Conservation (phyloP, 92 coral and sea anemone genomes). For the Porites cylindrica region DNA sequence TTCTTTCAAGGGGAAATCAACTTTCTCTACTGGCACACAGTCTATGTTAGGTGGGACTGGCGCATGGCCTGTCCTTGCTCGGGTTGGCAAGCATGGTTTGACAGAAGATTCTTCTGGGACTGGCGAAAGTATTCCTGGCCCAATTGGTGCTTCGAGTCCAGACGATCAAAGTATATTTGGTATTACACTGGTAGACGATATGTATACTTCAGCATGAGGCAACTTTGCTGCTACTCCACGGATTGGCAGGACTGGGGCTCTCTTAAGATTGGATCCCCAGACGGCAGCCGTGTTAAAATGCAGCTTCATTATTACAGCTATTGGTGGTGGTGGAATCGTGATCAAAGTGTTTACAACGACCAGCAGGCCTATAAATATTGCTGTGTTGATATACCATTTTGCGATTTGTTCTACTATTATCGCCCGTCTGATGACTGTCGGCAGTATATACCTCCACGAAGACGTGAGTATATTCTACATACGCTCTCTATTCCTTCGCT, state of each 20-base stretch:
- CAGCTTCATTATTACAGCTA: not conserved
- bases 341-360: conserved; percentile 29
- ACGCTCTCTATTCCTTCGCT: no score
- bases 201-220: not conserved
- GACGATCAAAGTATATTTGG: not conserved
- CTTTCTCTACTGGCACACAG: not conserved
- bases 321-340: not conserved
- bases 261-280: conserved; percentile 42
- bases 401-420: conserved; percentile 46
- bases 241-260: conserved; percentile 37
- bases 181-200: not conserved
- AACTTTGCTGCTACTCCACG: conserved; percentile 59
- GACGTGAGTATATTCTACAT: not conserved
- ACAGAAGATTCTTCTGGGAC: conserved; percentile 34
- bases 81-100: conserved; percentile 55
- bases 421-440: conserved; percentile 61
- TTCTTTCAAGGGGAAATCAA: not conserved
- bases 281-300: conserved; percentile 43
- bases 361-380: conserved; percentile 57
- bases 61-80: conserved; percentile 61
- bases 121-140: conserved; percentile 22
- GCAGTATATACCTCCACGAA: conserved; percentile 34
- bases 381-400: conserved; percentile 51
- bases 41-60: no score
- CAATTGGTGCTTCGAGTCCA: conserved; percentile 5